These are phyloP conservation scores for Ceuthmochares aereus DNA, from an alignment of 2,113 vertebrate species.

Conservation along the genomic window DNA sequence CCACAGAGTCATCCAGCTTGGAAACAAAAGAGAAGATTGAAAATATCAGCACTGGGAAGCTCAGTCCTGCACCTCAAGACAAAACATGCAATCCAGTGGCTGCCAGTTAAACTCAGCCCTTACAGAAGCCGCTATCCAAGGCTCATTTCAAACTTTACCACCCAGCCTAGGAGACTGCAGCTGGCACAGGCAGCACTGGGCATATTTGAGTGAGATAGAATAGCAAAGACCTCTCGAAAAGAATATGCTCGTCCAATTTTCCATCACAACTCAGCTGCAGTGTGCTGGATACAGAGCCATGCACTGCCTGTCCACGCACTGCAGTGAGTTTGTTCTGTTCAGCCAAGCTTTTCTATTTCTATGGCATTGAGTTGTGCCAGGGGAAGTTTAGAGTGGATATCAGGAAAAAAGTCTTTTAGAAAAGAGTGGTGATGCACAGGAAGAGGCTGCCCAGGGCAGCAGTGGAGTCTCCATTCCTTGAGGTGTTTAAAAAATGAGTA, in stretches of 20 bases:
- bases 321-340: neutral
- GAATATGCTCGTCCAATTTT: neutral
- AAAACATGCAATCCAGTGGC: neutral
- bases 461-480: too few relatives aligned
- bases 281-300: rapidly evolving
- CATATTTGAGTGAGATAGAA: neutral
- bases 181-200: neutral
- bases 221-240: neutral
- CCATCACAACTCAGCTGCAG: neutral
- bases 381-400: too few relatives aligned
- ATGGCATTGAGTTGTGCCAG: too few relatives aligned
- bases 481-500: too few relatives aligned
- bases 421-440: too few relatives aligned
- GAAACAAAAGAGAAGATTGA: neutral
- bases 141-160: neutral
- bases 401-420: too few relatives aligned
- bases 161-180: neutral
- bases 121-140: neutral
- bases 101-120: neutral
- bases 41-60: neutral
- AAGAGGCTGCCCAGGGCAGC: too few relatives aligned
- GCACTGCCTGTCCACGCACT: rapidly evolving
- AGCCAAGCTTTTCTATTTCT: neutral
- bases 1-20: constrained; percentile 90
- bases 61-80: neutral